Conservation (phyloP, 2,113 vertebrate species). For the Electrona antarctica region DNA sequence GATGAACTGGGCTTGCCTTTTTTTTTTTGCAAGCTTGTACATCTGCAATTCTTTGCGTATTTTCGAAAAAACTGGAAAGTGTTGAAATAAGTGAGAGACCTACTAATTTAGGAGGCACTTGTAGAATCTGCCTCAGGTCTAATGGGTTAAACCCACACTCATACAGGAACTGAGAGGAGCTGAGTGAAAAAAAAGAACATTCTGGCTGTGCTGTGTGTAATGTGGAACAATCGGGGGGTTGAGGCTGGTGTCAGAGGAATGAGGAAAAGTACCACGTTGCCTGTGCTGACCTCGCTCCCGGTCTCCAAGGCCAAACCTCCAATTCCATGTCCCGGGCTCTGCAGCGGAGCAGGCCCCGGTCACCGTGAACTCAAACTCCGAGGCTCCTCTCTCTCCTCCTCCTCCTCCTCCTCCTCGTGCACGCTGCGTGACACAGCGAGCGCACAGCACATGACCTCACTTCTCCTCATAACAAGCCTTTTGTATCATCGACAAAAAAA, state of each 20-base stretch:
- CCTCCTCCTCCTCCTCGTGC: not conserved
- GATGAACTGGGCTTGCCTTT: not conserved
- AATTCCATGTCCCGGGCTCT: conserved; percentile 25
- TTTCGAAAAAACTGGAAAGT: too few species aligned
- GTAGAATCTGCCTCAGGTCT: too few species aligned
- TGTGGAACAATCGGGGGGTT: conserved; percentile 18
- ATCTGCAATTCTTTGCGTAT: too few species aligned
- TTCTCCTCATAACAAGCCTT: conserved; percentile 28
- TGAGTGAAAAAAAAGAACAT: not conserved
- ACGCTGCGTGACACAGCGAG: conserved; percentile 35
- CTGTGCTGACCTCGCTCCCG: conserved; percentile 39
- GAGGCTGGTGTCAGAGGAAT: not conserved
- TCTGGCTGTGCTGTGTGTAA: not conserved
- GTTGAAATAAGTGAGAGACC: too few species aligned
- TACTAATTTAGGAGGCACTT: too few species aligned
- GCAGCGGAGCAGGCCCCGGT: conserved; percentile 41
- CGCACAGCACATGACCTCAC: conserved; percentile 45
- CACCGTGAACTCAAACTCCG: conserved; percentile 56
- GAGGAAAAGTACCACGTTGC: conserved; percentile 15
- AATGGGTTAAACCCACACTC: too few species aligned
- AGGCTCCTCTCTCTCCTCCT: conserved; percentile 14
- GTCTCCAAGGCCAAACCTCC: conserved; percentile 34
- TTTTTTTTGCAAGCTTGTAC: too few species aligned
- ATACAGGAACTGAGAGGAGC: not conserved
- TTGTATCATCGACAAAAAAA: conserved; percentile 47